phyloP scores from a whole-genome alignment of 2,888 invertebrate species.

The Clostera curtula region DNA sequence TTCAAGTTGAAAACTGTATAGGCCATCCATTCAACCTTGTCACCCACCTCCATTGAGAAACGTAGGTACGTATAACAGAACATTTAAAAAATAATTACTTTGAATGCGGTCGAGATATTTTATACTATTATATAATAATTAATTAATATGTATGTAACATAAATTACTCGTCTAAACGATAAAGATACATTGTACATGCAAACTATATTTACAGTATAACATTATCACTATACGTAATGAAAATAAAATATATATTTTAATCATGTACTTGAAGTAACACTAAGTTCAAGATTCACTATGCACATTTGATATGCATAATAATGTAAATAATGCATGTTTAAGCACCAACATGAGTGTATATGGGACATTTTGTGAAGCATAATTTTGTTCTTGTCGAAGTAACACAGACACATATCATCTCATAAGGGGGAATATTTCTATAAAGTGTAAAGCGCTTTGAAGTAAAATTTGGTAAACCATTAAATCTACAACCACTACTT shows the following conservation, averaged over 20 bases:
- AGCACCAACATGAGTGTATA: conserved; percentile 51
- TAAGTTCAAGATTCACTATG: conserved; percentile 33
- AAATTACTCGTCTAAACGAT: conserved; percentile 34
- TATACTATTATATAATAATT: too few species aligned
- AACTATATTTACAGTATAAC: conserved; percentile 47
- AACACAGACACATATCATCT: conserved; percentile 14
- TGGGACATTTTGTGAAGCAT: conserved; percentile 39
- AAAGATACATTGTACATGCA: conserved; percentile 44
- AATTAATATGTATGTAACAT: conserved; percentile 28
- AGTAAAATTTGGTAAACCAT: conserved; percentile 63
- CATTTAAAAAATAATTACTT: too few species aligned
- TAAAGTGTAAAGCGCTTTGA: conserved; percentile 33
- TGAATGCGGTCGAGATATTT: too few species aligned
- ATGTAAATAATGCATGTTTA: conserved; percentile 38
- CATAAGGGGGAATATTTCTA: conserved; percentile 11
- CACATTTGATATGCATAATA: conserved; percentile 50
- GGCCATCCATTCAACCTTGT: too few species aligned
- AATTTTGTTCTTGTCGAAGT: conserved; percentile 19
- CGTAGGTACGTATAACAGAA: too few species aligned
- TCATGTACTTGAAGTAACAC: conserved; percentile 44
- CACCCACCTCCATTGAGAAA: too few species aligned
- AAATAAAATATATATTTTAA: conserved; percentile 40
- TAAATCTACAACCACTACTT: conserved; percentile 43
- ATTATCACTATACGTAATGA: conserved; percentile 32
- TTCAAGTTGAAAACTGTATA: too few species aligned